Conservation (phyloP, 1,140 invertebrate genomes). For the Drosophila orena region DNA sequence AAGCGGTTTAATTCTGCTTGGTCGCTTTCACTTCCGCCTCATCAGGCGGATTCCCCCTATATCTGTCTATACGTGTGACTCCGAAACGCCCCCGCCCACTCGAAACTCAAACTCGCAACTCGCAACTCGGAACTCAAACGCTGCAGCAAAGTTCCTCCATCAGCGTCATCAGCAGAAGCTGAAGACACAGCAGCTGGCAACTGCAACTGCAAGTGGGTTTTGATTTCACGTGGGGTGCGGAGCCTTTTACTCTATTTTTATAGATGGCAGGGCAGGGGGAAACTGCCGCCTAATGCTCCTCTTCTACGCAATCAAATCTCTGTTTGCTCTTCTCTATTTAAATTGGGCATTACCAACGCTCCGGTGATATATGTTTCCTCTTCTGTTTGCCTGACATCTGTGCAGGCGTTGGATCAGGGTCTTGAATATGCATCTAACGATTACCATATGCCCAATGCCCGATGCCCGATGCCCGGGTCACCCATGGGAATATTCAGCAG, state of each 20-base stretch:
- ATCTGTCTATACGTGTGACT: constrained; percentile 33
- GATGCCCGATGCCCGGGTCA: constrained; percentile 1
- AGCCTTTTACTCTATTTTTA: background rate
- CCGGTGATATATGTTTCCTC: constrained; percentile 47
- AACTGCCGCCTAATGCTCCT: constrained; percentile 12
- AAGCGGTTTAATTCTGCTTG: constrained; percentile 73
- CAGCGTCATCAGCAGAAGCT: constrained; percentile 37
- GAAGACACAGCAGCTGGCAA: constrained; percentile 38
- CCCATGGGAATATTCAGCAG: constrained; percentile 14
- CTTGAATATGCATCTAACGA: constrained; percentile 41
- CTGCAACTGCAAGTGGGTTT: constrained; percentile 46
- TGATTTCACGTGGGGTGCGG: constrained; percentile 46
- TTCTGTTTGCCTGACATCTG: constrained; percentile 33
- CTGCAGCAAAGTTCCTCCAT: constrained; percentile 15
- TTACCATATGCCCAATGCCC: constrained; percentile 24
- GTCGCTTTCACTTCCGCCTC: constrained; percentile 78
- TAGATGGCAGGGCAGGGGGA: background rate
- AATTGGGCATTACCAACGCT: constrained; percentile 58
- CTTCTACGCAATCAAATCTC: constrained; percentile 45
- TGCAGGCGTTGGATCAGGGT: constrained; percentile 35
- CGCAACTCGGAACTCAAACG: constrained; percentile 24
- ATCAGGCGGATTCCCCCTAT: constrained; percentile 66
- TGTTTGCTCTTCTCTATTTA: constrained; percentile 61
- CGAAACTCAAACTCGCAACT: constrained; percentile 24
- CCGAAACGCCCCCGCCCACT: constrained; percentile 34